Base-by-base conservation (phyloP, 2,797 vertebrate species). In the Amphiprion clarkii region DNA sequence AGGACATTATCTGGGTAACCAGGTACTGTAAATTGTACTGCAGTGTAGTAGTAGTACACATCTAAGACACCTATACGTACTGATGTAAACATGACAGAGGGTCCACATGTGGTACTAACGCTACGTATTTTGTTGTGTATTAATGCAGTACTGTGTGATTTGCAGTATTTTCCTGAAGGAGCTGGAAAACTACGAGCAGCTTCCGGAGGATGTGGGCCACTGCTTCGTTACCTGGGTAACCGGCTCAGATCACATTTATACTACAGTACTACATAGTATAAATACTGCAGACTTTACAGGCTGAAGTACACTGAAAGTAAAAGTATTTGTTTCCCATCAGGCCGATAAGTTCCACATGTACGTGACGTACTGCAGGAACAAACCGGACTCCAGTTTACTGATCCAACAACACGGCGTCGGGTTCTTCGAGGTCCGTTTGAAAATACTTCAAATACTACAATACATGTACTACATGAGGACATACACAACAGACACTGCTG, bases 301-400 rank as follows among this genome's bases (percentile, higher is more conserved):
- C 27, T 27, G 27, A 27, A 42, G 14, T n/a, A 2, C 1, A 21
- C 4, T 52, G 19, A 52, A 53, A 21, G 13, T 14, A 31, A 31
- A 31, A 5, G 11, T 53, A 4, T 25, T 25, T 12, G 21, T 21
- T 25, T 21, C 39, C 21, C 10, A 81, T 69, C 88, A 99, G 98
- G 98, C 98, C 46, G 98, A 99, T 92, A 99, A 99, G 93, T 99
- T 99, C 93, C 98, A 99, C 92, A 99, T 99, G 96, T 99, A 99
- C 57, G 98, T 99, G 88, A 98, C 98, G 60, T 99, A 99, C 93
- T 99, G 98, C 94, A 96, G 98, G 93, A 99, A 99, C 94, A 99
- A 99, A 78, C 98, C 98, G 0, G 97, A 99, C 94, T 99, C 98
- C 92, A 99, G 92, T 82, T 94, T 99, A 77, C 95, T 99, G 79